Conservation (phyloP, 2,797 vertebrate genomes). For the Peromyscus attwateri region DNA sequence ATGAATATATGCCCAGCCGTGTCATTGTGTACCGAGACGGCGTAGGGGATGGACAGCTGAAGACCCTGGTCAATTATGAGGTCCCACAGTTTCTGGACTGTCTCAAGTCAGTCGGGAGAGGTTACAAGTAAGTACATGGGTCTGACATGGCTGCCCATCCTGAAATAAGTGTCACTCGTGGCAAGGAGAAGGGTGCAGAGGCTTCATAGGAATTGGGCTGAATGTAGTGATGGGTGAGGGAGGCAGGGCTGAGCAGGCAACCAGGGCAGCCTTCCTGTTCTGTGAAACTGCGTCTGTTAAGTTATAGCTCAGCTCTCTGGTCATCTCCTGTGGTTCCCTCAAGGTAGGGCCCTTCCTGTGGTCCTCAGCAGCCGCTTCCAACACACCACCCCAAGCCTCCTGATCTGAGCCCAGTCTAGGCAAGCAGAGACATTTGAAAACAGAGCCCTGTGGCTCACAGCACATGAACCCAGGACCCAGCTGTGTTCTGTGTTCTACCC, state of each 20-base stretch:
- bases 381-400: no score
- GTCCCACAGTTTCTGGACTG: conserved; percentile 94
- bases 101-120: conserved; percentile 91
- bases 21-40: conserved; percentile 97
- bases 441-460: fast-evolving
- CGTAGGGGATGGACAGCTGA: conserved; percentile 96
- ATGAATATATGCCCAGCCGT: conserved; percentile 93
- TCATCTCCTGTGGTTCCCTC: neutral
- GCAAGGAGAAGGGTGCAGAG: no score
- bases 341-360: no score
- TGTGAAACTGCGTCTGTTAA: neutral
- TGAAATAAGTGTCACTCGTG: neutral
- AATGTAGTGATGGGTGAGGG: neutral
- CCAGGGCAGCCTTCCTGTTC: neutral
- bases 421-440: neutral
- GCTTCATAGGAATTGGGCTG: neutral
- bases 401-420: neutral
- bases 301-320: neutral
- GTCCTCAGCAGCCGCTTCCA: neutral
- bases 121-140: conserved; percentile 91
- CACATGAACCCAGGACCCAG: neutral
- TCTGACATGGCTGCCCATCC: neutral
- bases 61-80: conserved; percentile 94
- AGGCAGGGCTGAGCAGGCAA: neutral
- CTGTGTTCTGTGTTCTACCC: neutral